A percentile compares a stretch with the other conserved stretches of the same genome.
Conservation (phyloP, 2,888 invertebrate species). For the Gisinianus flammeolus region DNA sequence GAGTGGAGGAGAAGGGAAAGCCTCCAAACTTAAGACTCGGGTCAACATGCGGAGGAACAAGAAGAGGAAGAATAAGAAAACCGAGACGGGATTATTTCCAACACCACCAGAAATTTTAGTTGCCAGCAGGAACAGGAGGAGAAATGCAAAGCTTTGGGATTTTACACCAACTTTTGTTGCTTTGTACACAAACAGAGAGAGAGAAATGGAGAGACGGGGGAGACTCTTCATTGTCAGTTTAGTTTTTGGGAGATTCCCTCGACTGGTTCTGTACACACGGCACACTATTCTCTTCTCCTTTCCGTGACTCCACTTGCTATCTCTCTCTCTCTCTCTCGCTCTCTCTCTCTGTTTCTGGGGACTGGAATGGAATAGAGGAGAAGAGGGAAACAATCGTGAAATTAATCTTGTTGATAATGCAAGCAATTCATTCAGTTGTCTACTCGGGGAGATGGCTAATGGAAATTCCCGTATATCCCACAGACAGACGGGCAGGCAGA, state of each 20-base stretch:
- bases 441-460: constrained; percentile 26
- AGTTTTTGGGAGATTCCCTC: background rate
- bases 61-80: background rate
- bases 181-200: no score
- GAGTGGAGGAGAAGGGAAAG: background rate
- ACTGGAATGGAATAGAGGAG: background rate
- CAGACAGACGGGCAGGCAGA: background rate
- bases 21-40: constrained; percentile 2
- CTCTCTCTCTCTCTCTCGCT: background rate
- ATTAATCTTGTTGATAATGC: constrained; percentile 57
- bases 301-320: background rate
- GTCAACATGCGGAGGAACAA: constrained; percentile 1
- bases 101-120: constrained; percentile 3
- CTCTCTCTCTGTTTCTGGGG: background rate
- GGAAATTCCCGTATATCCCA: constrained; percentile 22
- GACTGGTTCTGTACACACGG: background rate
- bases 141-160: background rate
- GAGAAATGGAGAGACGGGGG: no score
- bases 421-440: constrained; percentile 51
- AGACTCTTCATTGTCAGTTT: background rate
- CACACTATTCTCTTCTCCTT: background rate
- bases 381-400: constrained; percentile 50
- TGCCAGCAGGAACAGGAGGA: background rate
- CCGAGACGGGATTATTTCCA: background rate
- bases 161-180: no score